Conservation (phyloP, 2,797 vertebrate genomes). For the Tokudaia muenninki region DNA sequence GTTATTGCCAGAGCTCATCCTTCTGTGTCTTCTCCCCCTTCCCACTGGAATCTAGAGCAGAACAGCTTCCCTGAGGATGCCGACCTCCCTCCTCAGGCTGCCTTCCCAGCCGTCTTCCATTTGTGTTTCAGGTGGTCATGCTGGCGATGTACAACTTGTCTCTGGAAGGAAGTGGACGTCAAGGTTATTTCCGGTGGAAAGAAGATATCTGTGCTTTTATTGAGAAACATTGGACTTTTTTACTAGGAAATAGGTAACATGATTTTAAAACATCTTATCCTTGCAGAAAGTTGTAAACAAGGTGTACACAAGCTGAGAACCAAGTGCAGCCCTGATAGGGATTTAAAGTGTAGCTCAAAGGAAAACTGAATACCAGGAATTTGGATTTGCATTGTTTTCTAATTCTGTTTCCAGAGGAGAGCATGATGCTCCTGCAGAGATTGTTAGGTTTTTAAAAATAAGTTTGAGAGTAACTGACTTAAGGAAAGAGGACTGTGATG, state of each 20-base stretch:
- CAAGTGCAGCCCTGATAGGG: not conserved
- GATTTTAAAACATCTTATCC: conserved; percentile 15
- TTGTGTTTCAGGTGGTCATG: conserved; percentile 96
- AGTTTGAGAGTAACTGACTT: conserved; percentile 20
- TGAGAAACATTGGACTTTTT: conserved; percentile 97
- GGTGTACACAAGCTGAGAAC: not conserved
- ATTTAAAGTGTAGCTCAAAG: not conserved
- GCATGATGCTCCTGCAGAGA: conserved; percentile 2
- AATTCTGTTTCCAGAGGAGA: not conserved
- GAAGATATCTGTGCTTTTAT: conserved; percentile 99
- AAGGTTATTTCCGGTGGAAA: conserved; percentile 99
- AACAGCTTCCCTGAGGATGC: not conserved
- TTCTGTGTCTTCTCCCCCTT: not conserved
- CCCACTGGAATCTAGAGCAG: not conserved
- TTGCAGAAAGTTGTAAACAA: conserved; percentile 17
- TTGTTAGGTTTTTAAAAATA: not conserved
- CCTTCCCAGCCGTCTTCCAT: not conserved
- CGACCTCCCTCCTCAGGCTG: not conserved
- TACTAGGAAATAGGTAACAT: conserved; percentile 94
- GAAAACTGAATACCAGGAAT: not conserved
- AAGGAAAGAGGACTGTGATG: not conserved
- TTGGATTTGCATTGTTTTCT: not conserved
- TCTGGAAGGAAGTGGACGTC: conserved; percentile 97
- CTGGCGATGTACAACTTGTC: conserved; percentile 99
- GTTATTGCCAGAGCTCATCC: not conserved